Base-by-base conservation (phyloP, 2,113 vertebrate genomes). In the Phyllostomus hastatus region DNA sequence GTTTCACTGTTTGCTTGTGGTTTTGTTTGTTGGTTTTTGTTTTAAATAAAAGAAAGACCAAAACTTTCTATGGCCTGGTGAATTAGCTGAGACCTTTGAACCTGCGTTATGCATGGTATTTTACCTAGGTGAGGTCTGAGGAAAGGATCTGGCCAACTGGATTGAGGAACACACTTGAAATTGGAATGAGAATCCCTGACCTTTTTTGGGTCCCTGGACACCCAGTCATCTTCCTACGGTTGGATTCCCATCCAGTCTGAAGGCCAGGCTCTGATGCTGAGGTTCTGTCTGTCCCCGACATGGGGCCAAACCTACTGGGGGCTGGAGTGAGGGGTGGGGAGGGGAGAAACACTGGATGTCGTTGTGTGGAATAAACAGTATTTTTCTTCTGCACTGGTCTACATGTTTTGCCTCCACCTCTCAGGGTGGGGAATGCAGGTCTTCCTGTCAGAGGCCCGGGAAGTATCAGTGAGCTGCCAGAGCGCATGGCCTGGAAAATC, bases 281-380 rank as follows among this genome's bases (percentile, higher is more conserved):
- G 43, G 73, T 86, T 85, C 84, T 76, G 5, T 79, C 38, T 81
- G 10, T 59, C 85, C 22, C 31, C 0, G 0, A 52, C 26, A 16
- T 0, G 10, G 75, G 52, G n/a, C 88, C 80, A 92, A 11, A n/a
- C 70, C 92, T 81, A 17, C 84, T 48, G 82, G 69, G 52, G 72
- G 54, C 88, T 82, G 64, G 86, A 64, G 83, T 16, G 69, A 28
- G 28, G 41, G 38, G 12, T 8, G 6, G 90, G 57, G 28, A 12
- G 26, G 72, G 33, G 64, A 73, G 94, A 97, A 97, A 93, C 90
- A 96, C 97, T 98, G 96, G 98, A 91, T 97, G 98, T 98, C 97
- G 97, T 98, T 90, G 96, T 98, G 98, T 98, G 98, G 97, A 98
- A 98, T 98, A 98, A 98, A 98, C 98, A 90, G 97, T 98, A 98